Conservation (phyloP, 2,888 invertebrate genomes). For the Lymantria monacha region DNA sequence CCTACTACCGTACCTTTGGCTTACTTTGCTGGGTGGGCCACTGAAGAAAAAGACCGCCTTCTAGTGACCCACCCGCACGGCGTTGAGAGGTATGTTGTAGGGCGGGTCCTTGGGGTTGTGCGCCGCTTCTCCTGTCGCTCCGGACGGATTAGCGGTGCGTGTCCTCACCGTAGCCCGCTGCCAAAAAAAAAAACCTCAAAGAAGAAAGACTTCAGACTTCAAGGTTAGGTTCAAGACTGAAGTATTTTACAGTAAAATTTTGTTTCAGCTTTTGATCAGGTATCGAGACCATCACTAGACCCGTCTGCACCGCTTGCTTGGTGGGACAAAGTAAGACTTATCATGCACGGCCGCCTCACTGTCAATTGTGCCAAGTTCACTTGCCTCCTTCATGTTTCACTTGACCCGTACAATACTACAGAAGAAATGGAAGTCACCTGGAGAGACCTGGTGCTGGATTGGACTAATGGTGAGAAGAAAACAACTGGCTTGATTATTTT, state of each 20-base stretch:
- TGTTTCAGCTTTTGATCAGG: slow-evolving; percentile 89
- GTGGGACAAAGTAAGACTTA: slow-evolving; percentile 97
- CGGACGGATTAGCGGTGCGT: too few species aligned
- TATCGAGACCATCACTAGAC: slow-evolving; percentile 92
- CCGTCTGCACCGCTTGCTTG: slow-evolving; percentile 97
- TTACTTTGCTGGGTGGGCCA: too few species aligned
- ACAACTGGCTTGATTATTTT: not conserved
- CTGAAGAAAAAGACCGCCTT: too few species aligned
- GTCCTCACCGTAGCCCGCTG: too few species aligned
- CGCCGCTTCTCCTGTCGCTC: too few species aligned
- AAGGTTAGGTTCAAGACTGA: too few species aligned
- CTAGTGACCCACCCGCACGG: too few species aligned
- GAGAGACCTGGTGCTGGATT: slow-evolving; percentile 96
- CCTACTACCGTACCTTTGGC: too few species aligned
- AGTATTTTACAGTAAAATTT: not conserved
- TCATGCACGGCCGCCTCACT: slow-evolving; percentile 96
- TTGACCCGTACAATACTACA: slow-evolving; percentile 99
- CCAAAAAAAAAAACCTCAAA: too few species aligned
- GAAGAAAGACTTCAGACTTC: too few species aligned
- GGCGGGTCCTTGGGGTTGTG: too few species aligned
- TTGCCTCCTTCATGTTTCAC: slow-evolving; percentile 95
- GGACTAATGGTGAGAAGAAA: slow-evolving; percentile 90
- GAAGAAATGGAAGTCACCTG: slow-evolving; percentile 99
- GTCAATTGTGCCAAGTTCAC: slow-evolving; percentile 94
- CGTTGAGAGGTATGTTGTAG: too few species aligned